A percentile compares a stretch with the other conserved stretches of the same genome.
Conservation (phyloP, 2,113 vertebrate species). For the Edolisoma coerulescens region DNA sequence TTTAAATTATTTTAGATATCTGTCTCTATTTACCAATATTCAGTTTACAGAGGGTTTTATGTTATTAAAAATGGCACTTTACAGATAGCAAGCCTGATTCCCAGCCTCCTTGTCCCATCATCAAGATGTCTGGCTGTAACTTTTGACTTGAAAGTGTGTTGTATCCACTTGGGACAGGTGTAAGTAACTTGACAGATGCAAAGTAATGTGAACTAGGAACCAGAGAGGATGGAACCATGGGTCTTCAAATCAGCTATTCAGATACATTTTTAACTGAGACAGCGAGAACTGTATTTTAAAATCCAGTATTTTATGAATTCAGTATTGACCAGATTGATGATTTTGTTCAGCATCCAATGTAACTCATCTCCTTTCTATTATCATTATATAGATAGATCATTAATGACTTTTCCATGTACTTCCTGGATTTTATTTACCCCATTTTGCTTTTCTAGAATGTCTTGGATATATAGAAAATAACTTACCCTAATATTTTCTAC, state of each 20-base stretch:
- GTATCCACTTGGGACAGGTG: not conserved
- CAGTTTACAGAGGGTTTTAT: not conserved
- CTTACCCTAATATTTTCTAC: not conserved
- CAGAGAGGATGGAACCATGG: not conserved
- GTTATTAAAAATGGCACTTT: not conserved
- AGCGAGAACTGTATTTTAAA: not conserved
- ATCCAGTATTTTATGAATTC: not conserved
- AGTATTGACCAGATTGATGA: not conserved
- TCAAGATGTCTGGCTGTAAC: not conserved
- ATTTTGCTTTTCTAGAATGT: not conserved
- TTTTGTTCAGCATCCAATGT: not conserved
- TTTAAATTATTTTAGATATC: not conserved
- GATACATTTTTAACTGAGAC: not conserved
- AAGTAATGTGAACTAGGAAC: not conserved
- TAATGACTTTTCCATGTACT: not conserved
- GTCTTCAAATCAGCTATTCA: not conserved
- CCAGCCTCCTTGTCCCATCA: not conserved
- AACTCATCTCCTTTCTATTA: not conserved
- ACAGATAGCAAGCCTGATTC: not conserved
- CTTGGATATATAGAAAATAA: not conserved
- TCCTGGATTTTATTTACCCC: not conserved
- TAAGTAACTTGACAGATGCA: not conserved
- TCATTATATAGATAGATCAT: not conserved
- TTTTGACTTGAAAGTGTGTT: conserved; percentile 18
- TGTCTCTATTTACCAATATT: not conserved